These are phyloP conservation scores for Eubasilissa splendida DNA, from an alignment of 2,888 invertebrate genomes.

Conservation along the genomic window DNA sequence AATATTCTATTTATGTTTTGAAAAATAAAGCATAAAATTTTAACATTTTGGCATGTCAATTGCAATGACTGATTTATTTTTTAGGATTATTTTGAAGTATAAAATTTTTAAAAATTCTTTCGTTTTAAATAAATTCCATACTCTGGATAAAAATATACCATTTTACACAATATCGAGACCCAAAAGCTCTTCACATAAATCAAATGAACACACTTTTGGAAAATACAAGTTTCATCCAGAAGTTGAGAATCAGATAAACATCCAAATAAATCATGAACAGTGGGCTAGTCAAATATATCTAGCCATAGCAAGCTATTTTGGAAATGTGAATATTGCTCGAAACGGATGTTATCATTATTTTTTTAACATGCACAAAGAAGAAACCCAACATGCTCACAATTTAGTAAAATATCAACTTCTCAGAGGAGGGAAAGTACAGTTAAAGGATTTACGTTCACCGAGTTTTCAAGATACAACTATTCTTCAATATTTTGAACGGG, in stretches of 20 bases:
- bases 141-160: background rate
- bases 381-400: slow-evolving; percentile 66
- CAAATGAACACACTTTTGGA: slow-evolving; percentile 17
- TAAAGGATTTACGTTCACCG: slow-evolving; percentile 61
- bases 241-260: slow-evolving; percentile 69
- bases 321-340: slow-evolving; percentile 50
- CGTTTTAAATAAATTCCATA: background rate
- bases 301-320: slow-evolving; percentile 73
- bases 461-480: slow-evolving; percentile 60
- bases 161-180: background rate
- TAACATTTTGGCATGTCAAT: background rate
- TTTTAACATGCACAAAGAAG: slow-evolving; percentile 69
- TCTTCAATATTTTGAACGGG: slow-evolving; percentile 64
- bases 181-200: background rate
- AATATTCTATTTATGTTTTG: no score
- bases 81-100: background rate
- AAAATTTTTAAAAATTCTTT: background rate
- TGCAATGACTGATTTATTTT: slow-evolving; percentile 12
- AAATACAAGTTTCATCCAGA: slow-evolving; percentile 41
- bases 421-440: slow-evolving; percentile 67
- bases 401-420: slow-evolving; percentile 68
- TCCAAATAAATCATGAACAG: slow-evolving; percentile 74
- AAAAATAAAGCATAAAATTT: no score
- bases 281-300: slow-evolving; percentile 76
- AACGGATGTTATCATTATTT: slow-evolving; percentile 65